Percentiles rank a stretch among this genome's conserved stretches.
Conservation (phyloP, 2,113 vertebrate genomes). For the zebrafish (Danio rerio) region DNA sequence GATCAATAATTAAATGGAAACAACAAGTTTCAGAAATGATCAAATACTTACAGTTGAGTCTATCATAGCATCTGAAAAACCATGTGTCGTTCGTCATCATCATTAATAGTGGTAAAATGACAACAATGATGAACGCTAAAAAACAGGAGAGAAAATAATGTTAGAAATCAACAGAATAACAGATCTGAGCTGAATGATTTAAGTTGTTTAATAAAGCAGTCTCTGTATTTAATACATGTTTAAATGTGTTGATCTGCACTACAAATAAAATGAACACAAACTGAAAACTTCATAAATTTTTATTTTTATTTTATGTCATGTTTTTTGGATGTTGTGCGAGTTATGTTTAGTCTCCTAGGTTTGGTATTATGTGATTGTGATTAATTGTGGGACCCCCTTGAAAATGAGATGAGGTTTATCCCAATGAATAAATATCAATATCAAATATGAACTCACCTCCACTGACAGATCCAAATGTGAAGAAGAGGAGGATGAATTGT, state of each 20-base stretch:
- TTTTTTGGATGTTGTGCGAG: too few species aligned
- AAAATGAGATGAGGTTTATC: too few species aligned
- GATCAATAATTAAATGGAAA: background rate
- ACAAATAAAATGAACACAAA: background rate
- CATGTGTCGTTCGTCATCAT: background rate
- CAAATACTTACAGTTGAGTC: background rate
- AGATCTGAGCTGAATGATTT: background rate
- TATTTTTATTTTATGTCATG: too few species aligned
- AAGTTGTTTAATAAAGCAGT: background rate
- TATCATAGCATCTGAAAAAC: background rate
- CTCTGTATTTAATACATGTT: background rate
- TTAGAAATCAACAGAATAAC: background rate
- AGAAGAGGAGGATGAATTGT: constrained; percentile 15
- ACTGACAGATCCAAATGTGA: background rate
- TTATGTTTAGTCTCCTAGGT: too few species aligned
- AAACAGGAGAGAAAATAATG: background rate
- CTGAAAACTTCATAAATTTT: background rate
- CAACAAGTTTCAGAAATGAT: background rate
- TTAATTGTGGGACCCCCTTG: too few species aligned
- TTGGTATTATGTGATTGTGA: too few species aligned
- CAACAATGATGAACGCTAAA: background rate
- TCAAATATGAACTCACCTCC: background rate
- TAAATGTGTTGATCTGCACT: background rate
- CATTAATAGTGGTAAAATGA: background rate
- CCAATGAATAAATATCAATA: too few species aligned